Conservation (phyloP, 2,113 vertebrate genomes). For the Copsychus sechellarum region DNA sequence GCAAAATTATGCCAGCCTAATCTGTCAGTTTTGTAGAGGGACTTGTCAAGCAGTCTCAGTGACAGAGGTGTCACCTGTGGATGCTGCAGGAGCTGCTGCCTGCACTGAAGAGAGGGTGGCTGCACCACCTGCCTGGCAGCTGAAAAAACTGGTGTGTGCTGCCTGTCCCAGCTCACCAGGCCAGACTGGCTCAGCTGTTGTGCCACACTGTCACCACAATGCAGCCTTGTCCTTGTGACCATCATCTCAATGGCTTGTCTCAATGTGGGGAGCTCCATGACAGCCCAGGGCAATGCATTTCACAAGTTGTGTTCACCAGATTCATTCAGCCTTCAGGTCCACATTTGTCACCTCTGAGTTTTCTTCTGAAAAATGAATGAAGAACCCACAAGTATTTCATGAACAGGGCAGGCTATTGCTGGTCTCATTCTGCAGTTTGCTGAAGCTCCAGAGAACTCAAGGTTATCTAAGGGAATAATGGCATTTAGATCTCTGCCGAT, state of each 20-base stretch:
- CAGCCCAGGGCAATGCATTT: background rate
- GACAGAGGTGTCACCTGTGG: background rate
- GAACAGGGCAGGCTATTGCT: background rate
- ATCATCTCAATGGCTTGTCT: background rate
- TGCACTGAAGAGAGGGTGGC: background rate
- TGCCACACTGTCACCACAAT: background rate
- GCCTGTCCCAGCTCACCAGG: background rate
- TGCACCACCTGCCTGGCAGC: background rate
- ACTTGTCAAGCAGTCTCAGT: background rate
- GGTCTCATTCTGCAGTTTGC: background rate
- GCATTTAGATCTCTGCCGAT: background rate
- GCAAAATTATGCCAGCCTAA: background rate
- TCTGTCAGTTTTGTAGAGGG: background rate
- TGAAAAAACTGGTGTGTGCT: background rate
- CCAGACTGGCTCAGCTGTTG: background rate
- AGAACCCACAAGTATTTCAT: background rate
- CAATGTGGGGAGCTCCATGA: background rate
- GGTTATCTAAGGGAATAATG: conserved; percentile 1
- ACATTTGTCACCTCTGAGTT: background rate
- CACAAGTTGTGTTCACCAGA: background rate
- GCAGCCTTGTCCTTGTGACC: background rate
- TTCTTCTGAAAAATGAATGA: background rate
- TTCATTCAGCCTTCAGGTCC: background rate
- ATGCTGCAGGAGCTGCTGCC: background rate
- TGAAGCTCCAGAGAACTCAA: background rate